Evolutionary conservation across 2,888 invertebrate species (phyloP).

Genomic region (Ditula angustiorana): DNA sequence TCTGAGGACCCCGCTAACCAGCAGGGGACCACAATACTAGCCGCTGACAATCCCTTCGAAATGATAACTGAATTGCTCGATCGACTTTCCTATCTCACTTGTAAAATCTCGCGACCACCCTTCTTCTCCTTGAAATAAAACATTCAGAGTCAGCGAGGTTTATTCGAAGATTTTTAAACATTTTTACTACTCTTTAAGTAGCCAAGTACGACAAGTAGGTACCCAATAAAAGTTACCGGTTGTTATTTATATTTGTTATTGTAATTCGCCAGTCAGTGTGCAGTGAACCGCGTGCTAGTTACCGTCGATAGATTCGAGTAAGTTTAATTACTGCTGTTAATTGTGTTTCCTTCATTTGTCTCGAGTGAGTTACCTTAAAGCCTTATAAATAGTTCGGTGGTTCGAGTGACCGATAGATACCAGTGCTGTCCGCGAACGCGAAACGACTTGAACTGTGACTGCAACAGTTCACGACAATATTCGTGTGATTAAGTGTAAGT

Average conservation of each 20-base stretch:
- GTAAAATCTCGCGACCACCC: background rate
- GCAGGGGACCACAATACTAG: background rate
- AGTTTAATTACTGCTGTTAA: background rate
- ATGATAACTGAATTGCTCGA: background rate
- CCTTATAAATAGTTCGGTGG: constrained; percentile 3
- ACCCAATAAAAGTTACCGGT: constrained; percentile 12
- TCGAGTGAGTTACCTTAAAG: constrained; percentile 7
- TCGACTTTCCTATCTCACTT: background rate
- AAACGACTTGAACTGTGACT: background rate
- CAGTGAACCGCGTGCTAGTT: constrained; percentile 14
- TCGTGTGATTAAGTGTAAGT: background rate
- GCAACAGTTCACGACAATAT: background rate
- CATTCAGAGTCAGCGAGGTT: background rate
- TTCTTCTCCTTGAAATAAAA: background rate
- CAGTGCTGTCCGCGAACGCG: background rate
- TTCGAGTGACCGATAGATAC: background rate
- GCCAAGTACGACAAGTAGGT: background rate
- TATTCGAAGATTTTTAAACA: background rate
- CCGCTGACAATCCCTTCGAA: background rate
- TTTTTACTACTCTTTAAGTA: constrained; percentile 15
- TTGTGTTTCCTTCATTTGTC: background rate
- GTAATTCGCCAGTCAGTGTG: constrained; percentile 28
- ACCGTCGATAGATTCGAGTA: background rate
- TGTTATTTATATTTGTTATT: constrained; percentile 25
- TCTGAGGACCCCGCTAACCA: background rate